A percentile compares a stretch with the other conserved stretches of the same genome.
Conservation (phyloP, 2,888 invertebrate genomes). For the Noctua pronuba region DNA sequence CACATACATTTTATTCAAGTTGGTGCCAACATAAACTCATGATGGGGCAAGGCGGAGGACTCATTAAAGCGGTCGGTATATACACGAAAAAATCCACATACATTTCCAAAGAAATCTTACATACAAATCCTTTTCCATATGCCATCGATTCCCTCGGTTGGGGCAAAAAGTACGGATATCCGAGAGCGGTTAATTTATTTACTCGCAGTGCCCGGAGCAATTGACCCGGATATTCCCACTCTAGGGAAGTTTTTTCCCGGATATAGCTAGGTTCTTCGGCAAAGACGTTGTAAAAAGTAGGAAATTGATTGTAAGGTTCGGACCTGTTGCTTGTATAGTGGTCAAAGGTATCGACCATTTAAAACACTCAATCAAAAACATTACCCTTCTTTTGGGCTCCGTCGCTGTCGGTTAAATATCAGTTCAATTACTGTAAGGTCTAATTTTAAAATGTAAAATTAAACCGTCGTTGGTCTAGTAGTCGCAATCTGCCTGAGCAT, state of each 20-base stretch:
- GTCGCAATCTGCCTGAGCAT: not conserved
- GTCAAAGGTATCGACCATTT: not conserved
- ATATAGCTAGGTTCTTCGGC: conserved; percentile 61
- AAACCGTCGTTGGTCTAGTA: not conserved
- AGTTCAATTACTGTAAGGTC: not conserved
- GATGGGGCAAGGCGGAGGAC: no score
- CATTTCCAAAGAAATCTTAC: conserved; percentile 33
- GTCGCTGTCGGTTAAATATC: not conserved
- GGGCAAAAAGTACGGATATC: conserved; percentile 78
- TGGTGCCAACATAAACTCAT: no score
- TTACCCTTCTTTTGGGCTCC: not conserved
- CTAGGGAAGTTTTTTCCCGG: conserved; percentile 67
- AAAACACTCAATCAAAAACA: not conserved
- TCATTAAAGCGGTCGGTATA: no score
- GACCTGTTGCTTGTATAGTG: conserved; percentile 54
- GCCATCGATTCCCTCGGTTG: conserved; percentile 41
- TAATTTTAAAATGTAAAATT: not conserved
- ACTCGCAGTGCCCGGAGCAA: conserved; percentile 80
- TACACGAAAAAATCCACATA: not conserved
- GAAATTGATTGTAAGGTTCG: conserved; percentile 44
- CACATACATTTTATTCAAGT: no score
- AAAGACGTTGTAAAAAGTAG: conserved; percentile 53
- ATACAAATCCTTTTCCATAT: conserved; percentile 49
- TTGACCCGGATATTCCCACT: conserved; percentile 81
- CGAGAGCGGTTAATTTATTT: conserved; percentile 87